Conservation (phyloP, 2,113 vertebrate genomes). For the Pygathrix nemaeus region DNA sequence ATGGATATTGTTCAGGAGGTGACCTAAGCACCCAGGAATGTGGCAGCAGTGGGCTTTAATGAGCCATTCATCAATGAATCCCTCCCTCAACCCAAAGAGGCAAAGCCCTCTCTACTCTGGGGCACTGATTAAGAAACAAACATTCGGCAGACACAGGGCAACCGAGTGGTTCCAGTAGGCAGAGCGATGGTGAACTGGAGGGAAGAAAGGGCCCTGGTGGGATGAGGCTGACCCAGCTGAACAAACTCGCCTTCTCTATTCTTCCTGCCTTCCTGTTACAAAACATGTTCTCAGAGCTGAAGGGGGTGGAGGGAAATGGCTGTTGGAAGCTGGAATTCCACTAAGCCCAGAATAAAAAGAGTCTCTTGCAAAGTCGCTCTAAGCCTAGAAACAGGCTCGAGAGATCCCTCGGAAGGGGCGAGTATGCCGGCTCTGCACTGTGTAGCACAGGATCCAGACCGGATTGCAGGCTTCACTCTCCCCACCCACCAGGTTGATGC, state of each 20-base stretch:
- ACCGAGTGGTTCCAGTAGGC: neutral
- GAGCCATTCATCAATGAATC: conserved; percentile 66
- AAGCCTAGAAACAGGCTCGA: neutral
- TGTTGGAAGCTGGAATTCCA: neutral
- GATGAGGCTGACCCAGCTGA: neutral
- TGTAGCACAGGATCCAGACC: neutral
- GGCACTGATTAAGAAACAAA: neutral
- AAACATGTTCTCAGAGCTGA: neutral
- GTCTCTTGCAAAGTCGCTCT: neutral
- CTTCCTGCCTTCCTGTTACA: neutral
- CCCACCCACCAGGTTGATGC: neutral
- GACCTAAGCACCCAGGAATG: conserved; percentile 79
- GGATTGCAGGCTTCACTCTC: neutral
- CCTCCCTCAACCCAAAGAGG: conserved; percentile 32
- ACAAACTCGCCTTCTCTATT: neutral
- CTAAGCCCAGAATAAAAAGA: neutral
- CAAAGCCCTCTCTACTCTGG: neutral
- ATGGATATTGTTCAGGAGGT: conserved; percentile 68
- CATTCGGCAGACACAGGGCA: neutral
- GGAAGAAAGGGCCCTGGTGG: neutral
- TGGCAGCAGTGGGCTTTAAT: conserved; percentile 68
- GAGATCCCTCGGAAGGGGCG: neutral
- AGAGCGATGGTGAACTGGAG: neutral
- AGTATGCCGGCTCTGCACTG: neutral
- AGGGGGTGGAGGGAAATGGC: neutral